phyloP scores from a whole-genome alignment of 2,888 invertebrate species.

The Rhamnusium bicolor region DNA sequence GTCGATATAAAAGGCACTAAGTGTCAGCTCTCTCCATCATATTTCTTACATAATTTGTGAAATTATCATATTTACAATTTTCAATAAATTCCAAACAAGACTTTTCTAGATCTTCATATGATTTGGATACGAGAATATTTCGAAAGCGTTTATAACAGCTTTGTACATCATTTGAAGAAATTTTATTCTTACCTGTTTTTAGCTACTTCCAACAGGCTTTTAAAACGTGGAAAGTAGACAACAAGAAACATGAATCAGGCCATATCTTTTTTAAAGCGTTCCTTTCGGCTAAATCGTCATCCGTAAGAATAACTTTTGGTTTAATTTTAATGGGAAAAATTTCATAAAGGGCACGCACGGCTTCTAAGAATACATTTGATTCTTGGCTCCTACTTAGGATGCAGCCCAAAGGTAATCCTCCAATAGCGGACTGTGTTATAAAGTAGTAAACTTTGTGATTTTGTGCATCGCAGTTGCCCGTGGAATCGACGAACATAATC shows the following conservation, averaged over 20 bases:
- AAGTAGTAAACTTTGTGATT: conserved; percentile 30
- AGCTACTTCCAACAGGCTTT: conserved; percentile 38
- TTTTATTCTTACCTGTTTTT: conserved; percentile 19
- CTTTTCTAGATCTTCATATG: too few species aligned
- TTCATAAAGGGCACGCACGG: background rate
- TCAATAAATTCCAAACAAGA: too few species aligned
- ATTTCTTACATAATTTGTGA: background rate
- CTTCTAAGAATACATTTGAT: too few species aligned
- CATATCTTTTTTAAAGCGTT: too few species aligned
- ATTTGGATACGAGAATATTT: too few species aligned
- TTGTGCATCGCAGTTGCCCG: conserved; percentile 40
- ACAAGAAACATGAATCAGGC: too few species aligned
- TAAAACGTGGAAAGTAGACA: conserved; percentile 39
- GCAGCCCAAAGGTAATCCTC: conserved; percentile 35
- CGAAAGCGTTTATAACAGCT: too few species aligned
- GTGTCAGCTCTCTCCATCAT: conserved; percentile 11
- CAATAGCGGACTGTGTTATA: background rate
- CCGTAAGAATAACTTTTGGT: conserved; percentile 24
- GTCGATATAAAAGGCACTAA: conserved; percentile 34
- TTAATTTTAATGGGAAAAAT: conserved; percentile 1
- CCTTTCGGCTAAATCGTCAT: too few species aligned
- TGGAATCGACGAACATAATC: conserved; percentile 41
- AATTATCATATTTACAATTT: background rate
- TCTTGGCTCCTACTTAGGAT: background rate
- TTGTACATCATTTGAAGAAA: conserved; percentile 25